phyloP scores from a whole-genome alignment of 2,888 invertebrate species.

The Oxyscelio sp. region DNA sequence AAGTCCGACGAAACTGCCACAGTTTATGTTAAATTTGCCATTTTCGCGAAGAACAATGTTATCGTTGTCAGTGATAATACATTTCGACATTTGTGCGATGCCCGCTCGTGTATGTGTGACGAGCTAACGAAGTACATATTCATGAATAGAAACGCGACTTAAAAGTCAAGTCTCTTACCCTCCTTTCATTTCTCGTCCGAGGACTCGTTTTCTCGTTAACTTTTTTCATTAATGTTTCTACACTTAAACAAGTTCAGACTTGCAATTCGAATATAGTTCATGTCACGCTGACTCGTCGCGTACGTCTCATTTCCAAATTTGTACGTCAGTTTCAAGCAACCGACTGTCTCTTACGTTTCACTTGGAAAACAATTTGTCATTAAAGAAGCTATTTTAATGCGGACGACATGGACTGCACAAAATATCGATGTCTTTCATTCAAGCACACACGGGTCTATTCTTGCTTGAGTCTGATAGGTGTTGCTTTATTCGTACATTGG shows the following conservation, averaged over 20 bases:
- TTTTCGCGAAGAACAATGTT: no score
- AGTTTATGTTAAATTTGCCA: no score
- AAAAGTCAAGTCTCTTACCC: conserved; percentile 75
- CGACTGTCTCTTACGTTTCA: neutral
- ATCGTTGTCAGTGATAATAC: no score
- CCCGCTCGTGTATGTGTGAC: neutral
- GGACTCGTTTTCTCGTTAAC: conserved; percentile 70
- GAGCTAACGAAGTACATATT: conserved; percentile 79
- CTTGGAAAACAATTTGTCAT: neutral
- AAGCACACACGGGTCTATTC: no score
- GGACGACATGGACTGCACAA: no score
- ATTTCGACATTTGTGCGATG: no score
- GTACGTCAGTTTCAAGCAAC: conserved; percentile 12
- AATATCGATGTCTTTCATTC: no score
- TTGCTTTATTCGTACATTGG: conserved; percentile 20
- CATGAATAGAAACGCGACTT: conserved; percentile 79
- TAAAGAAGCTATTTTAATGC: no score
- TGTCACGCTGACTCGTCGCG: neutral
- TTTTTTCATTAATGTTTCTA: conserved; percentile 62
- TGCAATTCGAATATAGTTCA: conserved; percentile 44
- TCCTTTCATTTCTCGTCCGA: conserved; percentile 75
- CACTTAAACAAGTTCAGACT: conserved; percentile 34
- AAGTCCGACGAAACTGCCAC: no score
- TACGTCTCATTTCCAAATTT: conserved; percentile 46
- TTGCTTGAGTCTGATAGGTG: no score